Conservation (phyloP, 2,797 vertebrate genomes). For the Diplodus puntazzo region DNA sequence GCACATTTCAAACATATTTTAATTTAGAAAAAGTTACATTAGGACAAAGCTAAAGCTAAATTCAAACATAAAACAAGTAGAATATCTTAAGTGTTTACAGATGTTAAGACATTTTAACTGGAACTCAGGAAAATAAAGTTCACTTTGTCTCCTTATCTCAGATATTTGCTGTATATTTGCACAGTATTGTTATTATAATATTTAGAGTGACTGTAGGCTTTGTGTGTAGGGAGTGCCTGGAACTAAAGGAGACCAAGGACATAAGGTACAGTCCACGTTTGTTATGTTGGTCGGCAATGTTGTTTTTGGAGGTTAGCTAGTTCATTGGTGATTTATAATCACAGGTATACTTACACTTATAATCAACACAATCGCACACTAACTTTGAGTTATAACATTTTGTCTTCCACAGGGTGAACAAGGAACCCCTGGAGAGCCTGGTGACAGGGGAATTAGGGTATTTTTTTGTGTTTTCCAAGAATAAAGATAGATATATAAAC, state of each 20-base stretch:
- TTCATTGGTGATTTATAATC: not conserved
- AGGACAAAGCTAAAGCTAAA: not conserved
- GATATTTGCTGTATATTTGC: not conserved
- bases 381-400: not conserved
- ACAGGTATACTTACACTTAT: not conserved
- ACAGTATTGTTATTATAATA: not conserved
- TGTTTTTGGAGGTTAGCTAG: not conserved
- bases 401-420: constrained; percentile 85
- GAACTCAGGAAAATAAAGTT: not conserved
- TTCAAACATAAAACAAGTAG: not conserved
- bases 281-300: not conserved
- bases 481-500: not conserved
- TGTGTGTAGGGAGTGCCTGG: constrained; percentile 81
- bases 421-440: constrained; percentile 86
- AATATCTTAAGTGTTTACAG: not conserved
- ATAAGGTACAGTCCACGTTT: constrained; percentile 66
- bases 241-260: constrained; percentile 80
- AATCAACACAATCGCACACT: not conserved
- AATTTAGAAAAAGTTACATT: not conserved
- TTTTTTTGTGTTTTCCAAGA: constrained; percentile 1
- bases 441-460: constrained; percentile 90
- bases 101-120: not conserved
- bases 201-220: constrained; percentile 22
- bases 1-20: not conserved
- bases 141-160: not conserved